A percentile compares a stretch with the other conserved stretches of the same genome.
Evolutionary conservation across 2,113 vertebrate species (phyloP).

Genomic region (Misgurnus mizolepis): DNA sequence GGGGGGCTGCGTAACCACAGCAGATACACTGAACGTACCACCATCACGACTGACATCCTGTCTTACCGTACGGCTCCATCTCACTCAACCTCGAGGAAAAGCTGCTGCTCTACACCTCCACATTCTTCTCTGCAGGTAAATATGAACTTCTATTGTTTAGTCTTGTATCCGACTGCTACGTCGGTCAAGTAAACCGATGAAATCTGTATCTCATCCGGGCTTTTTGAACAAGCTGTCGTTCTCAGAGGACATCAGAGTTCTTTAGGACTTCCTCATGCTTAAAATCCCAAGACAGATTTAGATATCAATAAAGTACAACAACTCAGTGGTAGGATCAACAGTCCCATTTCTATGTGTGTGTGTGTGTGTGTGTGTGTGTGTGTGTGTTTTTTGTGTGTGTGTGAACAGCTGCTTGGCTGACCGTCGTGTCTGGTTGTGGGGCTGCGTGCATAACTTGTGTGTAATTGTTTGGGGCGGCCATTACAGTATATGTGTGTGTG

Average conservation of each 20-base stretch:
- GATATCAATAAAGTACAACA: constrained; percentile 28
- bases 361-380: constrained; percentile 41
- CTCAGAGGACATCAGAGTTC: not conserved
- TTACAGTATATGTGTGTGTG: constrained; percentile 38
- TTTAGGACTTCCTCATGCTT: constrained; percentile 6
- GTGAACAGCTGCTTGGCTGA: constrained; percentile 34
- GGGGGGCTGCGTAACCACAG: constrained; percentile 76
- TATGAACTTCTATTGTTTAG: constrained; percentile 1
- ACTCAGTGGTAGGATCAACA: constrained; percentile 27
- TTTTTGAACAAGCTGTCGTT: not conserved
- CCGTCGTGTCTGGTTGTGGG: constrained; percentile 23
- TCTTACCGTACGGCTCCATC: constrained; percentile 50
- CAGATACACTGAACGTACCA: constrained; percentile 61
- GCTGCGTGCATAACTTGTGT: not conserved
- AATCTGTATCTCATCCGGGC: not conserved
- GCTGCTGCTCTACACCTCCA: constrained; percentile 31
- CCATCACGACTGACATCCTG: constrained; percentile 75
- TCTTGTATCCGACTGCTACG: not conserved
- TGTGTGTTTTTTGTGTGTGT: constrained; percentile 40
- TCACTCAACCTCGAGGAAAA: constrained; percentile 46
- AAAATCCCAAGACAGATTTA: not conserved
- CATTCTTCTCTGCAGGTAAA: constrained; percentile 42
- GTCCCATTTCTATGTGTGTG: not conserved
- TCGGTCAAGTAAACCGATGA: not conserved
- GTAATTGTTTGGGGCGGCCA: constrained; percentile 47